Conservation (phyloP, 2,888 invertebrate genomes). For the Bombylius discolor region DNA sequence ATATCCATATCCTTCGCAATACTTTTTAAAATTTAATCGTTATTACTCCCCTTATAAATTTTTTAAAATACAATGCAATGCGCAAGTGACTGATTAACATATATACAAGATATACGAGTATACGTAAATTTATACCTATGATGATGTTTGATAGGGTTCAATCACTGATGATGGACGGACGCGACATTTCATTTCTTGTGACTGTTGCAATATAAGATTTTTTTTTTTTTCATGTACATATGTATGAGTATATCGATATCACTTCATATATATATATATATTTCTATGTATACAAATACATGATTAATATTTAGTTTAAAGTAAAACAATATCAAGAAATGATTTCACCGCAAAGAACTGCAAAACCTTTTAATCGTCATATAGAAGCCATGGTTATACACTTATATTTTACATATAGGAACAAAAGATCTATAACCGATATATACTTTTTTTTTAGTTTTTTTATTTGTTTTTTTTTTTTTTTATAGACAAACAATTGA, state of each 20-base stretch:
- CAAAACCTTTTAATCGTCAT: no score
- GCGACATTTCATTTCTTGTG: neutral
- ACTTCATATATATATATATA: neutral
- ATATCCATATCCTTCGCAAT: slow-evolving; percentile 11
- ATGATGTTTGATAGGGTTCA: slow-evolving; percentile 1
- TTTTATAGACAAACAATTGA: no score
- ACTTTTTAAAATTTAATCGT: no score
- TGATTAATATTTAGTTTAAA: no score
- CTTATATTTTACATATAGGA: no score
- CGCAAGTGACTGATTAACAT: neutral
- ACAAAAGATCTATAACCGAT: no score
- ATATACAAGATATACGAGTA: neutral
- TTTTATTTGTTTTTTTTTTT: no score
- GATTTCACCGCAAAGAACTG: neutral
- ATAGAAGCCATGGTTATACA: no score
- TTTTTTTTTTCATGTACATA: neutral
- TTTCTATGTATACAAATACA: neutral
- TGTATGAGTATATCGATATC: neutral
- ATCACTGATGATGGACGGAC: slow-evolving; percentile 5
- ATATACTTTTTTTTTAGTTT: no score
- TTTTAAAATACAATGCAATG: no score
- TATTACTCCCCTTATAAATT: no score
- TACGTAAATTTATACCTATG: neutral
- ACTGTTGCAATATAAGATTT: neutral
- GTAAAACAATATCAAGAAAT: no score